These are phyloP conservation scores for Chrysopa pallens DNA, from an alignment of 1,140 invertebrate species.

Conservation along the genomic window DNA sequence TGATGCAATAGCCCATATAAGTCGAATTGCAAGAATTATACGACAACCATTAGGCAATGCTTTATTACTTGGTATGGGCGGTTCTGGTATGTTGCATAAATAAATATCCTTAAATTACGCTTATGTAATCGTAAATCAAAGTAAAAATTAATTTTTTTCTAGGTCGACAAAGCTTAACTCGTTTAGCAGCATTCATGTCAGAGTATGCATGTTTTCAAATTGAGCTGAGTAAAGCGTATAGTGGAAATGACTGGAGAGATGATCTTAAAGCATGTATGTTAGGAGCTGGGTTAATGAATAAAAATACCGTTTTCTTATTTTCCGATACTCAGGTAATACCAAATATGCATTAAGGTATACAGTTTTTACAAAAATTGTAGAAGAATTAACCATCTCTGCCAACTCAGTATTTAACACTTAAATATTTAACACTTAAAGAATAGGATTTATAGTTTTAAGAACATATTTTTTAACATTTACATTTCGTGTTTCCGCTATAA, in stretches of 20 bases:
- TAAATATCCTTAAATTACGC: not conserved
- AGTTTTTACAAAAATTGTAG: too few species aligned
- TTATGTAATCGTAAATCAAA: not conserved
- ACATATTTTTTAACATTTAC: too few species aligned
- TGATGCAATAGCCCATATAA: conserved; percentile 48
- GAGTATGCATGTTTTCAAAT: conserved; percentile 39
- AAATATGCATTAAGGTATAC: too few species aligned
- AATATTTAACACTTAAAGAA: too few species aligned
- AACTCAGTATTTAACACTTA: too few species aligned
- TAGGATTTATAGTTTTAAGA: too few species aligned
- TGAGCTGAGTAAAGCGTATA: conserved; percentile 27
- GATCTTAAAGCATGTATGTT: conserved; percentile 41
- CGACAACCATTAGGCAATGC: conserved; percentile 39
- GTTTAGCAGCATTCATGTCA: conserved; percentile 38
- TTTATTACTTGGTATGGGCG: conserved; percentile 42
- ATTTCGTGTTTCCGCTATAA: too few species aligned
- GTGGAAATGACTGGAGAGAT: conserved; percentile 38
- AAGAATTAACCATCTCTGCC: too few species aligned
- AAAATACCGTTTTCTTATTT: conserved; percentile 44
- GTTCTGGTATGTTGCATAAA: conserved; percentile 27
- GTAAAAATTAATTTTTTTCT: conserved; percentile 3
- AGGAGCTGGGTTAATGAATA: conserved; percentile 30
- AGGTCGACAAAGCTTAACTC: conserved; percentile 45
- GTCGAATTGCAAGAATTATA: conserved; percentile 41
- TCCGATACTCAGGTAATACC: conserved; percentile 36